Conservation (phyloP, 2,797 vertebrate species). For the Eleutherodactylus coqui region DNA sequence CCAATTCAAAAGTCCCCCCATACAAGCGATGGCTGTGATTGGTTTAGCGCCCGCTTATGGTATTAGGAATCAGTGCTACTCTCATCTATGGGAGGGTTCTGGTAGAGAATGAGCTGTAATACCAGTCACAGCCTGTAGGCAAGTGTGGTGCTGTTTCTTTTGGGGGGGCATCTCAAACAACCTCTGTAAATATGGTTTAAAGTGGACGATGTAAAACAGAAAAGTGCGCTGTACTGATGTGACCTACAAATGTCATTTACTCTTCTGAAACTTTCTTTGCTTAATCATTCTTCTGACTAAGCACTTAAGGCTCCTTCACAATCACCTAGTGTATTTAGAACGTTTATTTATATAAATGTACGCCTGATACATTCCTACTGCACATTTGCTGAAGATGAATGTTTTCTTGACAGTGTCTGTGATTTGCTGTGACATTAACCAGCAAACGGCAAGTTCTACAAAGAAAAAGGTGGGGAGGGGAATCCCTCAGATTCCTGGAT, state of each 20-base stretch:
- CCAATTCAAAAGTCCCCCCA: too few relatives aligned
- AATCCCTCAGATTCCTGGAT: slow-evolving; percentile 52
- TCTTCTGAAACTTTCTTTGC: background rate
- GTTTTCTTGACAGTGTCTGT: slow-evolving; percentile 48
- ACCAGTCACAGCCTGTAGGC: background rate
- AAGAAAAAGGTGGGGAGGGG: slow-evolving; percentile 23
- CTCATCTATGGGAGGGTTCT: background rate
- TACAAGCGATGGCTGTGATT: too few relatives aligned
- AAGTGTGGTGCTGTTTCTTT: background rate
- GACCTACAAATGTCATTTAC: slow-evolving; percentile 14
- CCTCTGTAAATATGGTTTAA: background rate
- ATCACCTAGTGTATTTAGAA: slow-evolving; percentile 46
- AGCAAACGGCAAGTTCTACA: slow-evolving; percentile 34
- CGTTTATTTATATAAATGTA: slow-evolving; percentile 4
- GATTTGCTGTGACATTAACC: slow-evolving; percentile 61
- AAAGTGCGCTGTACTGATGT: background rate
- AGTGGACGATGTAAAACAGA: background rate
- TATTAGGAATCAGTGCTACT: too few relatives aligned
- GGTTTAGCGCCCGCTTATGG: too few relatives aligned
- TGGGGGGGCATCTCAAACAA: background rate
- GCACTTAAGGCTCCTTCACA: slow-evolving; percentile 37
- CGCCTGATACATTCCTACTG: slow-evolving; percentile 35
- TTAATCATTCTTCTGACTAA: slow-evolving; percentile 25
- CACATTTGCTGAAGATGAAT: slow-evolving; percentile 43
- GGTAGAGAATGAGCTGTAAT: background rate